Base-by-base conservation (phyloP, 2,797 vertebrate species). In the Salarias fasciatus region DNA sequence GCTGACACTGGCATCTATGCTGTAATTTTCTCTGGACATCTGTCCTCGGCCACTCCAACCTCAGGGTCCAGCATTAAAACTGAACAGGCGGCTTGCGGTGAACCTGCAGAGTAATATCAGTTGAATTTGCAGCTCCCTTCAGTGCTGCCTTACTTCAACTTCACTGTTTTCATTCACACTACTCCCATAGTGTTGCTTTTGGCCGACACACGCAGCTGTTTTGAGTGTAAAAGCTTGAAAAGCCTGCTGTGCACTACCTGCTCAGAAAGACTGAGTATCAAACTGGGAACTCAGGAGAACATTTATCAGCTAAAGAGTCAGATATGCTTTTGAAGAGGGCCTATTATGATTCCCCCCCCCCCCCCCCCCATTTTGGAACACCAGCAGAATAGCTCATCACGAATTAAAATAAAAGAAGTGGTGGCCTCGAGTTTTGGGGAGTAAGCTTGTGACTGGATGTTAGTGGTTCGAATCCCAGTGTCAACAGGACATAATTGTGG, bases 1-100 rank as follows among this genome's bases (percentile, higher is more conserved):
- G 45, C 70, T 44, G 55, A 68, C 46, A 42, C 47, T 37, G 44
- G 15, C 29, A n/a, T 47, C 45, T 28, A 15, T 72, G 66, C 43
- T 52, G 69, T 65, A 14, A 82, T 75, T 53, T 53, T 36, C 37
- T 54, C 35, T 35, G 38, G 24, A 28, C 55, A 8, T 1, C 35
- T 49, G 53, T 48, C n/a, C 13, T 70, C 15, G 59, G 30, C 29
- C 44, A 30, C 43, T 50, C 5, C 24, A 64, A 38, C 40, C 51
- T 38, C 38, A n/a, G 7, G 5, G 4, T 54, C 8, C 38, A 37
- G 36, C 18, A 29, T 44, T 15, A 10, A 44, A 14, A 44, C 13
- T 15, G 14, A 35, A 35, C 33, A 6, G n/a, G 13, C 6, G 3
- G n/a, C 40, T 1, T 8, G 6, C 6, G 5, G 13, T 42, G 13